Base-by-base conservation (phyloP, 2,888 invertebrate genomes). In the Congeria kusceri region DNA sequence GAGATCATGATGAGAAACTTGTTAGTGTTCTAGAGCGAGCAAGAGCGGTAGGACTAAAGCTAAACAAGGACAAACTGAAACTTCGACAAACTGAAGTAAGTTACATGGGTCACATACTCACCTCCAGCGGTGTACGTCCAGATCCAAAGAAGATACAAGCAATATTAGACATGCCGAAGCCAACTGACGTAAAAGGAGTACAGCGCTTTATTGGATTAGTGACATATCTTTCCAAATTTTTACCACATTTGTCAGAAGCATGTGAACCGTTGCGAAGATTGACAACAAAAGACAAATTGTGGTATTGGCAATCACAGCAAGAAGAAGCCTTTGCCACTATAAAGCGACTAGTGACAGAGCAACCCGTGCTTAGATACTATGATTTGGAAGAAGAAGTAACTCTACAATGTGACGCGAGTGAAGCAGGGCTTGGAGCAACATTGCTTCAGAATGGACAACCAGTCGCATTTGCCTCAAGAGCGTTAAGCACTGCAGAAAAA, bases 391-490 rank as follows among this genome's bases (percentile, higher is more conserved):
- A 20, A 29, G 27, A 28, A 59, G 27, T 57, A n/a, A 25, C 29
- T 28, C 29, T 72, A 13, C 39, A 28, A 32, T 46, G 25, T 15
- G 80, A 80, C 46, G 58, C 74, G 0, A 62, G 62, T 13, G 64
- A 75, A 28, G 70, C 49, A n/a, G 87, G 86, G 0, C 66, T 88
- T 9, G 85, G 84, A 11, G 80, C 85, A n/a, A 65, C 56, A 4
- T 62, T 88, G 11, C 15, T 84, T 28, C 87, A 86, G 53, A n/a
- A 84, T 3, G 71, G 65, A 9, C 69, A 84, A 47, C 77, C 80
- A 18, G 58, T 88, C 3, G 83, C 85, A 2, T 84, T 80, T 75
- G 83, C 81, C 1, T 67, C 73, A 11, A 57, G 83, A 29, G 66
- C 86, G 9, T 63, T 85, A 20, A 85, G 79, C 4, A 63, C 62